Percentiles rank a stretch among this genome's conserved stretches.
These are phyloP conservation scores for Prionailurus viverrinus DNA, from an alignment of 2,113 vertebrate genomes.

Conservation along the genomic window DNA sequence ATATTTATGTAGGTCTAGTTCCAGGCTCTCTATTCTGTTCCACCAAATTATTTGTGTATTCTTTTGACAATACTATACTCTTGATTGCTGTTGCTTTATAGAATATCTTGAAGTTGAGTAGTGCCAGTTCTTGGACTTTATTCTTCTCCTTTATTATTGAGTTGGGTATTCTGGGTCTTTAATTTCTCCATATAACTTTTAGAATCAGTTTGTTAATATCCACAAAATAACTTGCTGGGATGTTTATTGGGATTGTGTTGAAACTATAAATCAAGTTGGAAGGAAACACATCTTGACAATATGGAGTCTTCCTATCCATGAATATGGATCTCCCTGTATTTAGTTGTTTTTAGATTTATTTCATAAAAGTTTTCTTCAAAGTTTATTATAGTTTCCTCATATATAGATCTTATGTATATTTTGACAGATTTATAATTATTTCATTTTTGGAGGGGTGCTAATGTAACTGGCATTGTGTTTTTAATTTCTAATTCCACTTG, in stretches of 20 bases:
- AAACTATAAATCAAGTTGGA: not conserved
- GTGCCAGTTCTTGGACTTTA: not conserved
- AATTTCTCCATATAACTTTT: not conserved
- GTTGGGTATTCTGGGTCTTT: not conserved
- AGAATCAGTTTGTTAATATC: not conserved
- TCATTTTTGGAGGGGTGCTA: not conserved
- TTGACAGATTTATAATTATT: not conserved
- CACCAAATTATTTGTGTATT: not conserved
- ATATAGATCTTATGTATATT: not conserved
- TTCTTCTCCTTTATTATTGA: not conserved
- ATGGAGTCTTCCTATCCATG: not conserved
- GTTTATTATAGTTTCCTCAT: not conserved
- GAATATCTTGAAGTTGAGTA: not conserved
- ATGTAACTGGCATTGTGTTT: not conserved
- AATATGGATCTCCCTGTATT: not conserved
- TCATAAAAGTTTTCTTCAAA: not conserved
- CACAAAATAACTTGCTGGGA: not conserved
- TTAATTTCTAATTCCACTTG: not conserved
- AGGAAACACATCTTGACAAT: not conserved
- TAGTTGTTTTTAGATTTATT: not conserved
- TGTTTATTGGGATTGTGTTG: not conserved
- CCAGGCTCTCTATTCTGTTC: not conserved
- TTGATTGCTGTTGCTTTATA: not conserved
- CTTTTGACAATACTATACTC: not conserved
- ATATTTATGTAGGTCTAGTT: not conserved